A percentile compares a stretch with the other conserved stretches of the same genome.
Conservation (phyloP, 2,113 vertebrate genomes). For the Nipponia nippon region DNA sequence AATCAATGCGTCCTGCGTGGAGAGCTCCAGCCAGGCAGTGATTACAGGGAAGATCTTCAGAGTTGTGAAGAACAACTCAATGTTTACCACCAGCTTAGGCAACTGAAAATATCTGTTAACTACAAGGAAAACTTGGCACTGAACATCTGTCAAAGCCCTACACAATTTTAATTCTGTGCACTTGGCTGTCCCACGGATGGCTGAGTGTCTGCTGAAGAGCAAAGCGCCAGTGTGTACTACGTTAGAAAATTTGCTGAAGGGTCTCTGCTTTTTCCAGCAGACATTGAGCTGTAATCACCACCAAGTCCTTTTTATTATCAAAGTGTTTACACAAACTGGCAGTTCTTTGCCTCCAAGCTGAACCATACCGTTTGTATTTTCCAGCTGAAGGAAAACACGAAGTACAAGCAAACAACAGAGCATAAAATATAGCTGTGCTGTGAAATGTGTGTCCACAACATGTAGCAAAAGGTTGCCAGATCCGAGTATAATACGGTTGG, state of each 20-base stretch:
- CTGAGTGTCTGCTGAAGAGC: neutral
- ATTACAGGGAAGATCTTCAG: neutral
- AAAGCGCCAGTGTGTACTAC: neutral
- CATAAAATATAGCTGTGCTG: slow-evolving; percentile 60
- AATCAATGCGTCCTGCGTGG: neutral
- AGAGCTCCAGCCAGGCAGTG: neutral
- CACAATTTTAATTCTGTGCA: neutral
- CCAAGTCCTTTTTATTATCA: slow-evolving; percentile 62
- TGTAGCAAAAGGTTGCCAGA: slow-evolving; percentile 32
- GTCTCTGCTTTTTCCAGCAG: neutral
- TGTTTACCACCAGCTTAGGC: neutral
- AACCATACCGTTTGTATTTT: slow-evolving; percentile 72
- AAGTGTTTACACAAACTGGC: slow-evolving; percentile 73
- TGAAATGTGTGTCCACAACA: slow-evolving; percentile 58
- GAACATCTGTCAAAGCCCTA: neutral
- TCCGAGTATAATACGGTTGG: neutral
- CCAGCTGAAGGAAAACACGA: slow-evolving; percentile 69
- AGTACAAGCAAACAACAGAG: slow-evolving; percentile 67
- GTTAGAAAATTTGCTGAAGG: neutral
- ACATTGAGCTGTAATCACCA: slow-evolving; percentile 61
- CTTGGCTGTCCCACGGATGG: neutral
- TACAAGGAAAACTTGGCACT: neutral
- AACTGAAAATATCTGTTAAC: slow-evolving; percentile 2
- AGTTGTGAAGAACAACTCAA: neutral
- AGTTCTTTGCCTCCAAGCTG: slow-evolving; percentile 70